Conservation (phyloP, 2,797 vertebrate genomes). For the Coreius guichenoti region DNA sequence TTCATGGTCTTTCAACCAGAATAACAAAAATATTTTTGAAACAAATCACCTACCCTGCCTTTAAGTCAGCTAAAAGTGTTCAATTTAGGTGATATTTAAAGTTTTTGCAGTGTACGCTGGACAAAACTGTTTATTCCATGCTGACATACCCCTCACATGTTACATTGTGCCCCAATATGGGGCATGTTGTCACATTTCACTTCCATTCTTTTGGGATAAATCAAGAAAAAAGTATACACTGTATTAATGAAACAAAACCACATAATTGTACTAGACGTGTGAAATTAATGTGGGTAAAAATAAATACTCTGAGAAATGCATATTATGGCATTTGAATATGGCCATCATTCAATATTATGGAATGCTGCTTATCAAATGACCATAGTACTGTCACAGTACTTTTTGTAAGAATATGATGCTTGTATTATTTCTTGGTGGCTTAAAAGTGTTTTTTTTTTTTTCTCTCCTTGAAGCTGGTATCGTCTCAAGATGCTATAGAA, state of each 20-base stretch:
- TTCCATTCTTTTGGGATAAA: too few relatives aligned
- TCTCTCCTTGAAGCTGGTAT: not conserved
- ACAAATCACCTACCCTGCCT: too few relatives aligned
- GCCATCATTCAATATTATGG: not conserved
- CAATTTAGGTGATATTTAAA: not conserved
- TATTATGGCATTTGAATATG: not conserved
- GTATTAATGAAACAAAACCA: too few relatives aligned
- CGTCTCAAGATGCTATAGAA: not conserved
- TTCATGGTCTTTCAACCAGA: too few relatives aligned
- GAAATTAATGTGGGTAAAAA: too few relatives aligned
- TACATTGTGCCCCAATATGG: too few relatives aligned
- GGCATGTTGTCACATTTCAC: too few relatives aligned
- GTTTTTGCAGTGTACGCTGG: not conserved
- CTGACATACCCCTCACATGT: too few relatives aligned
- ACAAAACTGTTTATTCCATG: not conserved
- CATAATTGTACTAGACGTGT: too few relatives aligned
- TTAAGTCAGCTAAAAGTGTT: not conserved
- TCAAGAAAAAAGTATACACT: too few relatives aligned
- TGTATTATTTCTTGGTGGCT: not conserved
- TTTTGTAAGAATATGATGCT: not conserved
- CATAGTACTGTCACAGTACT: not conserved
- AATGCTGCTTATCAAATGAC: not conserved
- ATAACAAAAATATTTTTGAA: too few relatives aligned
- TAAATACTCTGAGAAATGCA: too few relatives aligned
- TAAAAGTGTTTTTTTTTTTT: not conserved